phyloP scores from a whole-genome alignment of 2,113 vertebrate species.

The Tetrax tetrax region DNA sequence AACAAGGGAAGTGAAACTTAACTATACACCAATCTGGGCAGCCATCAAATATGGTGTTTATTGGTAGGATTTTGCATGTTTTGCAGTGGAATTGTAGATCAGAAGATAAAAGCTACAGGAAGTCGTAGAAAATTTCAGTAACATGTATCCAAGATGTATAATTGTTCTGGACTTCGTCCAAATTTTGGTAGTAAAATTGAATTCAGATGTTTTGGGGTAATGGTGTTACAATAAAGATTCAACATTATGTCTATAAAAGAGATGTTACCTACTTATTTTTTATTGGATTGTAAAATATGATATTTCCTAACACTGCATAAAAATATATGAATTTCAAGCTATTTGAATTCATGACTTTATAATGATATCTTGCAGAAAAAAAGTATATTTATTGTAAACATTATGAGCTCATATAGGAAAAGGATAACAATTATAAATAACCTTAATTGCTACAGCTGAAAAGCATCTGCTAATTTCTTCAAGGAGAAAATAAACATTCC shows the following conservation, averaged over 20 bases:
- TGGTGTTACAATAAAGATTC: conserved; percentile 10
- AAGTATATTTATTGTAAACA: neutral
- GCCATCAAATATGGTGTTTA: neutral
- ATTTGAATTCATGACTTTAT: neutral
- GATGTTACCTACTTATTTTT: conserved; percentile 34
- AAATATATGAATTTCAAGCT: conserved; percentile 28
- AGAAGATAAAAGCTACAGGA: neutral
- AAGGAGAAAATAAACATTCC: neutral
- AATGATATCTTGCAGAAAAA: neutral
- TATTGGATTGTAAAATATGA: conserved; percentile 34
- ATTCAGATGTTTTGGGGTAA: conserved; percentile 27
- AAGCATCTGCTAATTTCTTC: neutral
- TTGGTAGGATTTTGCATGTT: neutral
- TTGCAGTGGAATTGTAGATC: neutral
- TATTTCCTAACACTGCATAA: conserved; percentile 32
- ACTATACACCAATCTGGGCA: neutral
- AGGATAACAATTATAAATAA: neutral
- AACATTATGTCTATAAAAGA: conserved; percentile 14
- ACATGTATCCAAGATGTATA: neutral
- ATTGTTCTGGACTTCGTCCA: conserved; percentile 27
- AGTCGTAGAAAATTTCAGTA: neutral
- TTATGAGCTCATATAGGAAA: neutral
- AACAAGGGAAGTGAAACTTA: neutral
- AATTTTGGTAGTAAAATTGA: conserved; percentile 5
- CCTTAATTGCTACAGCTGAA: neutral